Evolutionary conservation across 1,140 invertebrate genomes (phyloP).

Genomic region (Euborellia annulipes): DNA sequence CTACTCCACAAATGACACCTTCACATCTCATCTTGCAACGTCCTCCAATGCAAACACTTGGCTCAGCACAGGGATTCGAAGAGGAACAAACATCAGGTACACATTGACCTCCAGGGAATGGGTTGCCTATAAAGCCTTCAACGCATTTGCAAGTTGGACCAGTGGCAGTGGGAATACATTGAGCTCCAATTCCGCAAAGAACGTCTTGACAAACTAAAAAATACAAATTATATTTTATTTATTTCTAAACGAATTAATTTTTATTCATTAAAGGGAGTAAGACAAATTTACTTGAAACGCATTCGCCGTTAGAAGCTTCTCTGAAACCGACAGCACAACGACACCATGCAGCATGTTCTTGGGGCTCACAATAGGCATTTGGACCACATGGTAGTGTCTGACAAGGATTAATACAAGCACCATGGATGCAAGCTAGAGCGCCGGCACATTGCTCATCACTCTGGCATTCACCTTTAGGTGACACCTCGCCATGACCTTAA

Average conservation of each 20-base stretch:
- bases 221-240: no score
- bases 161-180: constrained; percentile 68
- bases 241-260: no score
- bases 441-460: constrained; percentile 62
- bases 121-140: constrained; percentile 72
- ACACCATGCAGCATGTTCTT: constrained; percentile 78
- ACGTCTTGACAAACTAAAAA: constrained; percentile 57
- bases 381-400: constrained; percentile 55
- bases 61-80: constrained; percentile 53
- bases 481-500: constrained; percentile 4
- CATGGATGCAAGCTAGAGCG: constrained; percentile 57
- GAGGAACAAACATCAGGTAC: constrained; percentile 61
- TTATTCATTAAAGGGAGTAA: constrained; percentile 5
- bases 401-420: constrained; percentile 68
- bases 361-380: constrained; percentile 73
- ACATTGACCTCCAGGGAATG: constrained; percentile 76
- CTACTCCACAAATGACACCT: constrained; percentile 63
- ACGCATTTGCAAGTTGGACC: constrained; percentile 78
- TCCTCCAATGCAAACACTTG: constrained; percentile 66
- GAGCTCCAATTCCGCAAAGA: constrained; percentile 63
- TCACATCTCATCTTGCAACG: constrained; percentile 74
- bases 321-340: constrained; percentile 65
- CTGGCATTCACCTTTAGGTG: constrained; percentile 36
- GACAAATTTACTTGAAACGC: constrained; percentile 52
- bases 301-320: constrained; percentile 57